Evolutionary conservation across 2,888 invertebrate species (phyloP).

Genomic region (Melanotus villosus): DNA sequence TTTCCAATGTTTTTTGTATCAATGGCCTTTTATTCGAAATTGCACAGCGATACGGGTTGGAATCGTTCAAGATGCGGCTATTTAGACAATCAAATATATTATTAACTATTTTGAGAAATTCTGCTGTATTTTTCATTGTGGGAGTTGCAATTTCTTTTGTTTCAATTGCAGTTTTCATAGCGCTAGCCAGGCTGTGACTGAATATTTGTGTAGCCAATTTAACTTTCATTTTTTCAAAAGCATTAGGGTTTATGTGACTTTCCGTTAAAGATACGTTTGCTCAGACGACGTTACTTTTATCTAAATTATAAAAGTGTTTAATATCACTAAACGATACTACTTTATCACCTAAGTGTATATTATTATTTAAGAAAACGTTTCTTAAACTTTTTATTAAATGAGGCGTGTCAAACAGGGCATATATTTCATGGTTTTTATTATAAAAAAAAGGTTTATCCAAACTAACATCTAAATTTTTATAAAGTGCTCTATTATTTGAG

Average conservation of each 20-base stretch:
- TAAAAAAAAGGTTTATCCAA: neutral
- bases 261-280: neutral
- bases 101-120: neutral
- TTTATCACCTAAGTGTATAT: no score
- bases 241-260: neutral
- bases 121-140: neutral
- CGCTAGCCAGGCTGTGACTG: neutral
- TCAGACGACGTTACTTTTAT: neutral
- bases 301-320: neutral
- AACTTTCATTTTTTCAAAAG: neutral
- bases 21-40: neutral
- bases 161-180: neutral
- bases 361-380: no score
- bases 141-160: neutral
- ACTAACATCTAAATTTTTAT: neutral
- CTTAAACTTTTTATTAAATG: no score
- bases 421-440: neutral
- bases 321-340: neutral
- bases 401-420: neutral
- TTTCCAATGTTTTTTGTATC: no score
- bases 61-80: neutral
- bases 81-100: slow-evolving; percentile 1
- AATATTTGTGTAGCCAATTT: no score
- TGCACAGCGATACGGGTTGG: no score
- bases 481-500: neutral